Evolutionary conservation across 1,140 invertebrate species (phyloP), one percentile per base, ranked within the genome.

Genomic region (Mamestra configurata): DNA sequence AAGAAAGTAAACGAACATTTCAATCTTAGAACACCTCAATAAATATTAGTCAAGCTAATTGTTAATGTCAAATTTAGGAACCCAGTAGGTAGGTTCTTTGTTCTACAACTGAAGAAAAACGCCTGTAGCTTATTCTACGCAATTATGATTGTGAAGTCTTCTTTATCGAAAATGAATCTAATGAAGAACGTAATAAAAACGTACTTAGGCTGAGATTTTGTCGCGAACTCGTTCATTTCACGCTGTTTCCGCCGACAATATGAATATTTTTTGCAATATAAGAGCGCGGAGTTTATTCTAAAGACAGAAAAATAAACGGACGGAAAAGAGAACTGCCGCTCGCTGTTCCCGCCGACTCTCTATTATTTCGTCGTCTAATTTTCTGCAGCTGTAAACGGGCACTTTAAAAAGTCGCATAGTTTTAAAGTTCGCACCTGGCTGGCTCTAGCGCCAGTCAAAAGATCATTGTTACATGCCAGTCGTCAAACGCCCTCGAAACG

Each of bases 381-480:
- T 88, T 82, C 72, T 79, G 80, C 73, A 85, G 64, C 84, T 85
- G 88, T 83, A 82, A 86, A 84, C 59, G 83, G 80, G 79, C 82
- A 85, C 78, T 81, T 84, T 81, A 79, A 84, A 88, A 86, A 77
- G 71, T 78, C 80, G 81, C 80, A 72, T 76, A 83, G 82, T 82
- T 87, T 79, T 77, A 66, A 80, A 86, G 84, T 84, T 82, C 53
- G 83, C 83, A 82, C 82, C 82, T 87, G 78, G 40, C 73, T 77
- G 72, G 70, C 20, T 68, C 81, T 81, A 66, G 83, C 82, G 81
- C 82, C 84, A 89, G 87, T 91, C 88, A 93, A 92, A 92, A 91
- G 89, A 90, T 88, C 88, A 89, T 93, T 93, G 90, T 93, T 83
- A 70, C 46, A 85, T 79, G 82, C 82, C 84, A 86, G 87, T 88